These are phyloP conservation scores for Panonychus citri DNA, from an alignment of 1,140 invertebrate genomes.

Conservation along the genomic window DNA sequence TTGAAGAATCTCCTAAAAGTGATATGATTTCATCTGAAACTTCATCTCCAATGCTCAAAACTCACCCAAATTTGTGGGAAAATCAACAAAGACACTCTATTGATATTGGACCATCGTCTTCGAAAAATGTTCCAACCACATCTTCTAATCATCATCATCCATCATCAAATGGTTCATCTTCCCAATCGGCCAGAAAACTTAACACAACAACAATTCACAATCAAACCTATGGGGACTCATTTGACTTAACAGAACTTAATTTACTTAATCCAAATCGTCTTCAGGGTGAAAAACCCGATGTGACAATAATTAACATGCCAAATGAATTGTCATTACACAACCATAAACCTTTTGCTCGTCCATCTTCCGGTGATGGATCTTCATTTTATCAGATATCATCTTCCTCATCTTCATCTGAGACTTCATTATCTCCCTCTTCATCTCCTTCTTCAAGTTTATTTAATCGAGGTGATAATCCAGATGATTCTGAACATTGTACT, in stretches of 20 bases:
- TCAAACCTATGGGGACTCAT: background rate
- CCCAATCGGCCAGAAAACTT: too few relatives aligned
- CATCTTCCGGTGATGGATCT: slow-evolving; percentile 11
- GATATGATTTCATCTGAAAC: background rate
- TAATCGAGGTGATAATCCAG: background rate
- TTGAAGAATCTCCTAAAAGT: slow-evolving; percentile 3
- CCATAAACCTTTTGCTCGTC: background rate
- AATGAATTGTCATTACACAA: too few relatives aligned
- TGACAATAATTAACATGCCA: too few relatives aligned
- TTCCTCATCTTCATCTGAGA: slow-evolving; percentile 7
- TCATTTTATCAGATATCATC: slow-evolving; percentile 11
- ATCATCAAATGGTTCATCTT: background rate
- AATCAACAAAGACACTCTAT: too few relatives aligned
- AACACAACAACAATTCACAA: too few relatives aligned
- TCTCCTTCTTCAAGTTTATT: background rate
- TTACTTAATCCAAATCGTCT: background rate
- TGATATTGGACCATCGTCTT: background rate
- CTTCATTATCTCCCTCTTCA: background rate
- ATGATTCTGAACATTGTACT: slow-evolving; percentile 9
- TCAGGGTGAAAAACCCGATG: too few relatives aligned
- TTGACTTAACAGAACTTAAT: background rate
- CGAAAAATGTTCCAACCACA: background rate
- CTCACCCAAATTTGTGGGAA: background rate
- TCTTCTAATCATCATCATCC: background rate
- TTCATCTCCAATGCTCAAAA: background rate